Evolutionary conservation across 2,797 vertebrate genomes (phyloP), one percentile per base, ranked within the genome.

Genomic region (Harpia harpyja): DNA sequence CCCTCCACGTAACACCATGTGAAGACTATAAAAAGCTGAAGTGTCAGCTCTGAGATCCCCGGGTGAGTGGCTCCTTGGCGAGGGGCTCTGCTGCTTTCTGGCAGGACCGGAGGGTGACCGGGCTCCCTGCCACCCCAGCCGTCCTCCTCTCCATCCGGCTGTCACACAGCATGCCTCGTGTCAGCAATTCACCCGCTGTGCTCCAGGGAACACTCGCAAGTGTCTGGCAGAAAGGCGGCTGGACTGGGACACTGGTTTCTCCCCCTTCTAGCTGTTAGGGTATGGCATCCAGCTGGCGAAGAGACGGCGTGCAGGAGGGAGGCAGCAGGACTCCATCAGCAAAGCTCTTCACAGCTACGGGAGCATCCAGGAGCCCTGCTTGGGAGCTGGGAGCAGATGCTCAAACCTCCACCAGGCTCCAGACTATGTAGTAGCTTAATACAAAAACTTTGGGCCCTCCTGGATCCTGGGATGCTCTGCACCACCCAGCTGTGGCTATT

Each of bases 1-100:
- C 25, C 9, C 33, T 32, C 51, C 56, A 25, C 0, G 9, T 19
- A 13, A 41, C 4, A 3, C 17, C 28, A 4, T 0, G 6, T 9
- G 20, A 41, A 43, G 48, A 23, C 25, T 8, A 13, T 2, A 16
- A 48, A 33, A 67, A 37, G 53, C 39, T 6, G 12, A 32, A 48
- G 41, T 1, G 10, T 7, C 10, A 19, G 57, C 39, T 54, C n/a
- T 2, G 3, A 37, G 68, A 25, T 9, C 35, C 14, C n/a, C 0
- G 1, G n/a, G 35, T 2, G 27, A 53, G 24, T 3, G 2, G 53
- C 48, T 44, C 76, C 24, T 11, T 1, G 37, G 46, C 1, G 5
- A 35, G 30, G 24, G 33, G 35, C 18, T 33, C 39, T 10, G 41
- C 54, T n/a, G 84, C 39, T 64, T 56, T 17, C 48, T 16, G 63